phyloP scores from a whole-genome alignment of 37 sponge, comb jelly and placozoan genomes.

The Chondrilla cf. caribensis region DNA sequence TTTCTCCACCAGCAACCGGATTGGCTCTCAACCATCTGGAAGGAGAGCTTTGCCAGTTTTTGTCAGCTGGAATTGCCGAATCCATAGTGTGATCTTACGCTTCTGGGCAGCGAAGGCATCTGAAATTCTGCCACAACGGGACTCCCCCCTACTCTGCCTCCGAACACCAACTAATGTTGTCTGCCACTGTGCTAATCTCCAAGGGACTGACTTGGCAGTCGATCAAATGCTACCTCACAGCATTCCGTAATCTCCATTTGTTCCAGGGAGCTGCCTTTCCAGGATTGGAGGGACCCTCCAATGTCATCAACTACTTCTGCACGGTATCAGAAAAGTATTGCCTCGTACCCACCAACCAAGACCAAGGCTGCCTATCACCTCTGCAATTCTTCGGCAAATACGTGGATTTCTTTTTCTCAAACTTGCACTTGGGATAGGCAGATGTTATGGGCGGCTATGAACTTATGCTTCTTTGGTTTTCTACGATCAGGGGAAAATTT shows the following conservation, averaged over 20 bases:
- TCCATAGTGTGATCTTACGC: conserved; percentile 27
- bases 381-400: too few species aligned
- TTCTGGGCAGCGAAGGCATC: background rate
- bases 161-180: conserved; percentile 23
- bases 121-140: conserved; percentile 23
- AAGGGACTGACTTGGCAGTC: background rate
- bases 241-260: conserved; percentile 21
- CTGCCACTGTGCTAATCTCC: conserved; percentile 15
- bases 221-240: background rate
- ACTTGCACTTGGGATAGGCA: too few species aligned
- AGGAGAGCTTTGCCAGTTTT: conserved; percentile 15
- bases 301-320: too few species aligned
- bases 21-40: conserved; percentile 54
- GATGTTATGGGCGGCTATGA: too few species aligned
- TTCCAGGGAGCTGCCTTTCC: conserved; percentile 13
- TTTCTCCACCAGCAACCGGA: conserved; percentile 30
- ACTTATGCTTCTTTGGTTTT: too few species aligned
- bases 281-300: too few species aligned
- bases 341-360: too few species aligned
- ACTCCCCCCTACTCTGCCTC: conserved; percentile 50
- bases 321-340: too few species aligned
- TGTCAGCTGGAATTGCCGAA: conserved; percentile 19
- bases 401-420: too few species aligned
- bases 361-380: conserved; percentile 29
- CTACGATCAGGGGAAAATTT: too few species aligned